Percentiles rank a stretch among this genome's conserved stretches.
phyloP scores from a whole-genome alignment of 2,113 vertebrate species.

The Hucho hucho region DNA sequence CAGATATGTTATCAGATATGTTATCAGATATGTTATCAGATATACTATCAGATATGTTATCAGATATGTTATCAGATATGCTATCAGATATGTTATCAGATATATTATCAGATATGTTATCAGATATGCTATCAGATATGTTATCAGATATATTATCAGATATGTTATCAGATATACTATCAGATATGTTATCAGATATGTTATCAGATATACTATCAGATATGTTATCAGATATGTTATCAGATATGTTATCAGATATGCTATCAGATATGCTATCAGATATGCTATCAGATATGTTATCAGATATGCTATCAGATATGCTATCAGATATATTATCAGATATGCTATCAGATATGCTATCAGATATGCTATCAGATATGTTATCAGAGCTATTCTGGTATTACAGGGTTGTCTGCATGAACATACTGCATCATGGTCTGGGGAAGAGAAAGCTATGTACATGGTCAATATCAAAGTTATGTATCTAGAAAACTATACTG shows the following conservation, averaged over 20 bases:
- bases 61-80: slow-evolving; percentile 15
- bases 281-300: slow-evolving; percentile 56
- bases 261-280: slow-evolving; percentile 45
- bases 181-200: slow-evolving; percentile 62
- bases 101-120: slow-evolving; percentile 64
- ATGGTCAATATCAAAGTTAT: slow-evolving; percentile 18
- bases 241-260: slow-evolving; percentile 42
- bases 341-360: no score
- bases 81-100: slow-evolving; percentile 61
- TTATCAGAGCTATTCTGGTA: slow-evolving; percentile 68
- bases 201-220: slow-evolving; percentile 25
- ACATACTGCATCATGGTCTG: not conserved
- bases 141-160: slow-evolving; percentile 61
- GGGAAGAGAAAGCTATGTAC: not conserved
- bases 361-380: slow-evolving; percentile 61
- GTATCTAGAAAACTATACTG: not conserved
- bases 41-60: slow-evolving; percentile 57
- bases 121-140: slow-evolving; percentile 14
- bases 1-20: slow-evolving; percentile 42
- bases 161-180: no score
- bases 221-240: slow-evolving; percentile 54
- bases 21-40: slow-evolving; percentile 45
- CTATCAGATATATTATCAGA: slow-evolving; percentile 61
- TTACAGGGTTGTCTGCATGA: slow-evolving; percentile 42
- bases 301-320: slow-evolving; percentile 13